A percentile compares a stretch with the other conserved stretches of the same genome.
Evolutionary conservation across 2,797 vertebrate species (phyloP).

Genomic region (Taenioides sp.): DNA sequence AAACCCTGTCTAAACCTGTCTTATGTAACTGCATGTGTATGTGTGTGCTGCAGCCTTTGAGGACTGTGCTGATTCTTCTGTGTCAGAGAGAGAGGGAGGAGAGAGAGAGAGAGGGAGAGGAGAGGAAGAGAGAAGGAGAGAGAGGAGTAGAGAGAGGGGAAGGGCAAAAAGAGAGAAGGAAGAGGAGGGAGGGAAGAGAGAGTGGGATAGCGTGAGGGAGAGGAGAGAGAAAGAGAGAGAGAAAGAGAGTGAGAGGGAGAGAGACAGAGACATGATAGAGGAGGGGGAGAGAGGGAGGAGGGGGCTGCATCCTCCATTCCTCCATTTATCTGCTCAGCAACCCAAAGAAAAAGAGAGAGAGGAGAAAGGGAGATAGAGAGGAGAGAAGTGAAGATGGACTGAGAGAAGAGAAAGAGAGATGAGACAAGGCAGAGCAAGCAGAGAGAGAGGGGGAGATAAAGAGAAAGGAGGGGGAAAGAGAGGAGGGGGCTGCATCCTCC

Average conservation of each 20-base stretch:
- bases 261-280: neutral
- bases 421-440: neutral
- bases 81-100: neutral
- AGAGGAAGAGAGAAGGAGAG: neutral
- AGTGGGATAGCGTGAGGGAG: neutral
- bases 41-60: constrained; percentile 24
- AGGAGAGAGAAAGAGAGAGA: neutral
- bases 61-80: constrained; percentile 8
- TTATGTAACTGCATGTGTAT: constrained; percentile 16
- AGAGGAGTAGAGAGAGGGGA: neutral
- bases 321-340: too few species aligned
- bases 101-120: neutral
- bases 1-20: neutral
- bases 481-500: constrained; percentile 20
- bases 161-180: neutral
- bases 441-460: neutral
- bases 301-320: too few species aligned
- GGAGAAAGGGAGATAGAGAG: neutral
- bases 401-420: neutral
- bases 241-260: too few species aligned
- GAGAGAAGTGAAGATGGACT: neutral
- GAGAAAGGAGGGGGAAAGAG: neutral
- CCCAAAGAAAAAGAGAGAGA: neutral
- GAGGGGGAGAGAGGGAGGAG: neutral
- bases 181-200: neutral